A percentile compares a stretch with the other conserved stretches of the same genome.
These are phyloP conservation scores for Euwallacea fornicatus DNA, from an alignment of 1,140 invertebrate genomes.

Conservation along the genomic window DNA sequence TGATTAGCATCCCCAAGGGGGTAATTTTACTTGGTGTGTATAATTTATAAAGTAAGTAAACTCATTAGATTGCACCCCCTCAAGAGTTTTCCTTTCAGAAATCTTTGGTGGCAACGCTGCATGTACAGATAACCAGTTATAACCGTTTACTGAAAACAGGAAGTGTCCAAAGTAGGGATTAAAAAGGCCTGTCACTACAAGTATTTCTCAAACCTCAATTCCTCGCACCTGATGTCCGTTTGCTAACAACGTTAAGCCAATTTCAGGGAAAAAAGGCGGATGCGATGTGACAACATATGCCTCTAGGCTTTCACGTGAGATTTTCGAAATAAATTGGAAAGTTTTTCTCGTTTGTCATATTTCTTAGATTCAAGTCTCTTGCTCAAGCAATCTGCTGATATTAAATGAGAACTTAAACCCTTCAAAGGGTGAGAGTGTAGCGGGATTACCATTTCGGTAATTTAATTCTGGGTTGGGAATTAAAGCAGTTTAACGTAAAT, in stretches of 20 bases:
- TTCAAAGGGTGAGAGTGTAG: conserved; percentile 10
- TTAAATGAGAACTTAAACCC: conserved; percentile 3
- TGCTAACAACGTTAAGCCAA: conserved; percentile 26
- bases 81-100: not conserved
- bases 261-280: conserved; percentile 13
- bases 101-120: not conserved
- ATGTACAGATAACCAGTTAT: not conserved
- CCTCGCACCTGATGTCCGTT: conserved; percentile 23
- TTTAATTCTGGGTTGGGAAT: conserved; percentile 15
- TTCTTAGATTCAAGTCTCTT: not conserved
- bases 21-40: not conserved
- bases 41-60: not conserved
- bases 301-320: too few relatives aligned
- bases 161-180: conserved; percentile 20
- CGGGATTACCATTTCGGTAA: conserved; percentile 16
- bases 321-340: too few relatives aligned
- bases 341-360: too few relatives aligned
- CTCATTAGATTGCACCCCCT: not conserved
- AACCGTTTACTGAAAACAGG: conserved; percentile 14
- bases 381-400: conserved; percentile 12
- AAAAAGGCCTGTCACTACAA: conserved; percentile 28
- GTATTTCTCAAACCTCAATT: conserved; percentile 31
- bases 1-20: not conserved
- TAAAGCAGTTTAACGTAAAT: conserved; percentile 20
- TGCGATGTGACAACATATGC: conserved; percentile 8